Evolutionary conservation across 2,113 vertebrate species (phyloP).

Genomic region (Asarcornis scutulata): DNA sequence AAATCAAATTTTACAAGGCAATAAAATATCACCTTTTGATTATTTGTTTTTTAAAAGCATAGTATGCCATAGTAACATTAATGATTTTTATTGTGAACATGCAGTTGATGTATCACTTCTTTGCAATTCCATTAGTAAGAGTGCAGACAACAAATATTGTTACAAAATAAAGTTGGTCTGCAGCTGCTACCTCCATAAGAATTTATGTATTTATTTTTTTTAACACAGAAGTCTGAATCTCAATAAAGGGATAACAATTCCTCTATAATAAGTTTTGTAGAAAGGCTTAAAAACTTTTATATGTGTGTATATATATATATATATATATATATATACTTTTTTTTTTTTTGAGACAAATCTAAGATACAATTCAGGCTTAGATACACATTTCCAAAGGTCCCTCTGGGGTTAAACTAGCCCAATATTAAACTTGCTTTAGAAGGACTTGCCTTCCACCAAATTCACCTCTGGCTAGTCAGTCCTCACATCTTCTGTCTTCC

Average conservation of each 20-base stretch:
- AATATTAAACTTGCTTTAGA: not conserved
- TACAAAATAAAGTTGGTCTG: not conserved
- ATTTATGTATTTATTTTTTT: not conserved
- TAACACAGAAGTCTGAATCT: not conserved
- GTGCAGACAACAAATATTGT: not conserved
- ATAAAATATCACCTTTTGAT: not conserved
- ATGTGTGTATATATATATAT: not conserved
- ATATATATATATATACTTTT: not conserved
- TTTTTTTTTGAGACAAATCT: not conserved
- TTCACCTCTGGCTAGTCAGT: not conserved
- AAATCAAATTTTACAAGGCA: not conserved
- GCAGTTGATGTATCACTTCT: not conserved
- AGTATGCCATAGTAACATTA: not conserved
- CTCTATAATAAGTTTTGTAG: not conserved
- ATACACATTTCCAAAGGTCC: not conserved
- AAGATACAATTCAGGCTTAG: not conserved
- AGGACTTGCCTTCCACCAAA: not conserved
- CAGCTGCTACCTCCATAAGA: fast-evolving
- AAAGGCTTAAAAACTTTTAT: not conserved
- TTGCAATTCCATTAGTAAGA: not conserved
- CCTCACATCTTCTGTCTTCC: not conserved
- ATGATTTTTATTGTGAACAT: not conserved
- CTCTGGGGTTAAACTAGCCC: not conserved
- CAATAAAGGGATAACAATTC: not conserved
- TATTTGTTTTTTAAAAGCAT: not conserved